Percentiles rank a stretch among this genome's conserved stretches.
Evolutionary conservation across 2,888 invertebrate genomes (phyloP).

Genomic region (Camptogramma bilineatum): DNA sequence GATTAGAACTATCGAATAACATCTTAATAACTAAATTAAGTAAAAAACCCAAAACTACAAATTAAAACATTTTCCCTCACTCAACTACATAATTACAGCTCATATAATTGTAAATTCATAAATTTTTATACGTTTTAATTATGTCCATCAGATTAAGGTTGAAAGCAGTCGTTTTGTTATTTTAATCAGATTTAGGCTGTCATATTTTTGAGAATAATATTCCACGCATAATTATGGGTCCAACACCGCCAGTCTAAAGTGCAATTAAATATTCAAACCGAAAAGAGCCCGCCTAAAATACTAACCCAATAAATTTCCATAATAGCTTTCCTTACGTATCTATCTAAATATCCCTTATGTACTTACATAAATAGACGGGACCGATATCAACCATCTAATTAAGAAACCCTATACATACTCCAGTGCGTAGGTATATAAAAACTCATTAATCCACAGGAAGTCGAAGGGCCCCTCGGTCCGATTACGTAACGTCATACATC

Average conservation of each 20-base stretch:
- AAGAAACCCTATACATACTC: constrained; percentile 59
- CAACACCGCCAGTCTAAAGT: constrained; percentile 41
- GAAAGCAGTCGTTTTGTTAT: constrained; percentile 36
- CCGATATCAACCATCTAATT: constrained; percentile 59
- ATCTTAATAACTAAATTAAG: constrained; percentile 16
- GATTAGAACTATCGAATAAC: constrained; percentile 6
- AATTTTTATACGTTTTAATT: constrained; percentile 33
- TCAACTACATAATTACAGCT: constrained; percentile 19
- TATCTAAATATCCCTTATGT: constrained; percentile 44
- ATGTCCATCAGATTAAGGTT: constrained; percentile 35
- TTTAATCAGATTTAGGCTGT: constrained; percentile 43
- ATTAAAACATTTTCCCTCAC: constrained; percentile 32
- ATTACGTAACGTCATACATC: constrained; percentile 58
- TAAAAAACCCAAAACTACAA: constrained; percentile 13
- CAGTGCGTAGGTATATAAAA: constrained; percentile 56
- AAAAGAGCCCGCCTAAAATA: constrained; percentile 45
- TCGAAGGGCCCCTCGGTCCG: constrained; percentile 55
- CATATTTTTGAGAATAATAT: constrained; percentile 45
- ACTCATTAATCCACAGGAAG: constrained; percentile 63
- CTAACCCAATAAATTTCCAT: constrained; percentile 46
- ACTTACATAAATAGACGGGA: constrained; percentile 43
- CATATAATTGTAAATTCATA: constrained; percentile 30
- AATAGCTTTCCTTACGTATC: constrained; percentile 45
- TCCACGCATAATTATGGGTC: constrained; percentile 43
- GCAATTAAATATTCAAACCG: constrained; percentile 44